Evolutionary conservation across 2,113 vertebrate genomes (phyloP), one percentile per base, ranked within the genome.

Genomic region (Megaceryle maxima): DNA sequence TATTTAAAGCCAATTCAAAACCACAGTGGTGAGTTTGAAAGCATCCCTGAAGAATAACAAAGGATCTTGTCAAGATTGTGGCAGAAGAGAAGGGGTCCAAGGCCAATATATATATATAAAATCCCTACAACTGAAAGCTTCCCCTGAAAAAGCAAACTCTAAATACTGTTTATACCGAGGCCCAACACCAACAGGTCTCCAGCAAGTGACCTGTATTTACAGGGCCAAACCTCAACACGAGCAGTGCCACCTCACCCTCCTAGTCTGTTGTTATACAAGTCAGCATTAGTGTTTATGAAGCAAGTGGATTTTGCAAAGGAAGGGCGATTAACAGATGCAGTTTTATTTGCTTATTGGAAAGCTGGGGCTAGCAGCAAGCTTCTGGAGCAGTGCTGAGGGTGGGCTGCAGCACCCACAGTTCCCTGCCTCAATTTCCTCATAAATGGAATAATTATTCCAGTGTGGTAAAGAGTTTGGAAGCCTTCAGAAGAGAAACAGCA

Each of bases 191-290:
- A 25, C 50, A 63, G 46, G 21, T 37, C 64, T 84, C 46, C 56
- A 67, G 77, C n/a, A 28, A 29, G 55, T 67, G 25, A 25, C 4
- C 31, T 16, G 39, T 7, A 43, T 31, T 46, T 41, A 6, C 46
- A n/a, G 72, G 46, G 81, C 46, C 76, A 91, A 74, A 77, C 35
- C 35, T 74, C 44, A 29, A 13, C 0, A 1, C 6, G 16, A 94
- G 70, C 85, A 64, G 10, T 5, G 7, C 1, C 6, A 2, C 9
- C 21, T 67, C 41, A 1, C 35, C 17, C 66, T 60, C 67, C 41
- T 0, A 16, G 39, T 29, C 70, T 3, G 0, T 3, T 5, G n/a
- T 46, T 73, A 57, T 6, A 22, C 59, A 50, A 24, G n/a, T 20
- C 6, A 1, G 57, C 2, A 1, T 22, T 35, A 3, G 35, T 1